phyloP scores from a whole-genome alignment of 2,797 vertebrate species.

The Anisognathus igniventris region DNA sequence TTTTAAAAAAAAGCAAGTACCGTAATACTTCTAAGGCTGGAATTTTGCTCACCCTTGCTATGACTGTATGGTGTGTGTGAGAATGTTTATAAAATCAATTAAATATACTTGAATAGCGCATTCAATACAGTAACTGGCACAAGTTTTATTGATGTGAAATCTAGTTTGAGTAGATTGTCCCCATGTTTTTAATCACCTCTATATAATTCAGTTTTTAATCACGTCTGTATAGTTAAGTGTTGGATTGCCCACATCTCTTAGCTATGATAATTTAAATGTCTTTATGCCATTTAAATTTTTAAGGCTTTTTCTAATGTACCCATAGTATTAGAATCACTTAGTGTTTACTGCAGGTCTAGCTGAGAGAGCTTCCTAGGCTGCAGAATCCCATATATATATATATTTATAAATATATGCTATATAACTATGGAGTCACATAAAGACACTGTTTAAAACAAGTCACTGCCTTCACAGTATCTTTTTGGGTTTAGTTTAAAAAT shows the following conservation, averaged over 20 bases:
- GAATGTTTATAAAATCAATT: neutral
- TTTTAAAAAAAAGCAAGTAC: neutral
- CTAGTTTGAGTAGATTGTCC: neutral
- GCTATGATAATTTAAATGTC: neutral
- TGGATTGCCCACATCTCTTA: neutral
- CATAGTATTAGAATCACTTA: neutral
- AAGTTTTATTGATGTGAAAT: neutral
- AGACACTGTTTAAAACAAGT: neutral
- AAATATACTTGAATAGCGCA: neutral
- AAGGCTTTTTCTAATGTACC: neutral
- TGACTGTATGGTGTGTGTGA: neutral
- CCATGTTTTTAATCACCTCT: neutral
- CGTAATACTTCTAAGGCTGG: neutral
- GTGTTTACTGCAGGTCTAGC: neutral
- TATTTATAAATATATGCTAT: fast-evolving
- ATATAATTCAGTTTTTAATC: neutral
- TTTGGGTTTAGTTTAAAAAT: neutral
- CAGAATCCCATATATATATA: neutral
- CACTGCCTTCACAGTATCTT: neutral
- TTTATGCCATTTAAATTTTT: neutral
- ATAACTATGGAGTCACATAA: neutral
- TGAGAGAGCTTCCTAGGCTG: neutral
- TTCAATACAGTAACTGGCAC: neutral
- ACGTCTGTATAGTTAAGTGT: neutral
- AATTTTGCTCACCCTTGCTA: neutral